phyloP scores from a whole-genome alignment of 2,113 vertebrate genomes.

The Pluvianellus socialis region DNA sequence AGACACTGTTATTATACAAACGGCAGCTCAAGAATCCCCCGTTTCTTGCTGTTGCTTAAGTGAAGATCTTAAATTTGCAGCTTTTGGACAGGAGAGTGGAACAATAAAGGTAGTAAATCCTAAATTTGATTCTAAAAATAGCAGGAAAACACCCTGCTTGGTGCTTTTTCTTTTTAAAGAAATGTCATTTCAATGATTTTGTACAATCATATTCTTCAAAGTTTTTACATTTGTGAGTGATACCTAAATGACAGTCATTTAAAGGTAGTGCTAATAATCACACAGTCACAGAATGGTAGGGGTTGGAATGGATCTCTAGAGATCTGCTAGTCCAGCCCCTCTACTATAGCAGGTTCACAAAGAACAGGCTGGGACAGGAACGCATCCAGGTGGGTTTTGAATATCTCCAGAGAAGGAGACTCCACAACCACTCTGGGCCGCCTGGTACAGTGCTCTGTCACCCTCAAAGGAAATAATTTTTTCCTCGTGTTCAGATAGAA shows the following conservation, averaged over 20 bases:
- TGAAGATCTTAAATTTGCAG: slow-evolving; percentile 72
- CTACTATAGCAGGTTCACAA: not conserved
- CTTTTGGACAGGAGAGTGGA: slow-evolving; percentile 84
- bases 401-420: not conserved
- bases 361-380: not conserved
- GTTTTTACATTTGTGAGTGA: not conserved
- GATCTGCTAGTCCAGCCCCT: not conserved
- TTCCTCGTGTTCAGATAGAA: not conserved
- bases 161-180: not conserved
- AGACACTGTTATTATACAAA: slow-evolving; percentile 78
- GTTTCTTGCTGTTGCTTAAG: slow-evolving; percentile 87
- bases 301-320: not conserved
- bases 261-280: not conserved
- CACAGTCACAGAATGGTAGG: not conserved
- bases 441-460: not conserved
- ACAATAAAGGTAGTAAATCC: slow-evolving; percentile 79
- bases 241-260: not conserved
- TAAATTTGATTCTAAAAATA: not conserved
- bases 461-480: not conserved
- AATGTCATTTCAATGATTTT: not conserved
- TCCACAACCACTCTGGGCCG: not conserved
- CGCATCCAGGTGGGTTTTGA: not conserved
- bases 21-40: slow-evolving; percentile 74
- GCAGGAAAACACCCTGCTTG: not conserved
- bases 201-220: not conserved